phyloP scores from a whole-genome alignment of 53 echinoderm and acorn worm genomes.

The Hippasteria phrygiana region DNA sequence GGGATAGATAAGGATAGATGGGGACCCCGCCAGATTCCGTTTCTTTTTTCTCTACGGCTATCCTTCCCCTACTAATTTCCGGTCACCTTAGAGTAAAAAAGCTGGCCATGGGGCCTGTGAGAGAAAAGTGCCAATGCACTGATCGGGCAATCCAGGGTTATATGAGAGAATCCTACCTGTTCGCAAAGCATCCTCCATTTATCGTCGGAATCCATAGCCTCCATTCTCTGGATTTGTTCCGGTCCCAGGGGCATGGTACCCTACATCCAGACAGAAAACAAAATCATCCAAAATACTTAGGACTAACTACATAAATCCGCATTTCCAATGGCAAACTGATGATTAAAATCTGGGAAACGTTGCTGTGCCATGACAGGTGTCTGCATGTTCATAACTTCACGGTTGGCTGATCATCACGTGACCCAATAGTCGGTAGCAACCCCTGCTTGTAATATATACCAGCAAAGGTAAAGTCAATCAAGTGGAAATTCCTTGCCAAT shows the following conservation, averaged over 20 bases:
- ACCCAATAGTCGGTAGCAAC: background rate
- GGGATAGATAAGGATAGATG: too few species aligned
- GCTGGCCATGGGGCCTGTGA: too few species aligned
- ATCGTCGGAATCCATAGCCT: conserved; percentile 50
- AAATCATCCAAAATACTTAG: background rate
- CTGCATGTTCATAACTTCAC: background rate
- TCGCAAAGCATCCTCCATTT: conserved; percentile 69
- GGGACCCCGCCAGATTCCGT: too few species aligned
- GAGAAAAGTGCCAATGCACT: too few species aligned
- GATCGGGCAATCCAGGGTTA: too few species aligned
- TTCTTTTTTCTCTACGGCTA: too few species aligned
- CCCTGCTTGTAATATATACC: background rate
- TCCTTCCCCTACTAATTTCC: too few species aligned
- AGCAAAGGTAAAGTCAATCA: background rate
- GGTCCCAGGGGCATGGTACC: conserved; percentile 39
- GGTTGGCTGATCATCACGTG: background rate
- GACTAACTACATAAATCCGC: too few species aligned
- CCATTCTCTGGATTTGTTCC: conserved; percentile 36
- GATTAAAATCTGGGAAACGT: too few species aligned
- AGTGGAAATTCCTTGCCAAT: background rate
- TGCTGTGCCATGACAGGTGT: too few species aligned
- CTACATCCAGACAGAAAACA: conserved; percentile 19
- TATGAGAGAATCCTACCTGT: conserved; percentile 54
- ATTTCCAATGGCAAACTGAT: too few species aligned
- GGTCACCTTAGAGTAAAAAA: too few species aligned